Base-by-base conservation (phyloP, 2,797 vertebrate species). In the Clamator glandarius region DNA sequence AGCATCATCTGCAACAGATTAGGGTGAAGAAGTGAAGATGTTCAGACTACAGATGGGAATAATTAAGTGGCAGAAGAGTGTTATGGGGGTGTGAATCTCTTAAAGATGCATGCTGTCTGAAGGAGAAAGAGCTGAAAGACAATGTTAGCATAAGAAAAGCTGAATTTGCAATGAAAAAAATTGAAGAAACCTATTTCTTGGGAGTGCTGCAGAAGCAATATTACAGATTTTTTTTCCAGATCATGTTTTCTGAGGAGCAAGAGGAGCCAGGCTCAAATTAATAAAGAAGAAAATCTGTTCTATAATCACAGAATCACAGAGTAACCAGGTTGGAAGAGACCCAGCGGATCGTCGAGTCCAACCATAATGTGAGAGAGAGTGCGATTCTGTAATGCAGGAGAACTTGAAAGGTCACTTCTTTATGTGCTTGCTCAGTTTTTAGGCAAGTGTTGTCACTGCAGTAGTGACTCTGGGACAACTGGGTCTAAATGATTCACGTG, bases 241-340 rank as follows among this genome's bases (percentile, higher is more conserved):
- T 67, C 0, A 0, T 66, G 6, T 77, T 82, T 91, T 19, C 44
- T 44, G 44, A 44, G 44, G 18, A 44, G 44, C 1, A 3, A 15
- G 29, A 63, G 33, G 54, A 67, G 15, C 16, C 63, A 48, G 28
- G 58, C 35, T 81, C 26, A 58, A 29, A 39, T 63, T 36, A 3
- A 2, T 52, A 44, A 84, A 76, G 80, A 83, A 73, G 26, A 78
- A 66, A 62, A 13, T 39, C 16, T 10, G 62, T 85, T 82, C 12
- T 0, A 6, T 36, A n/a, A n/a, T n/a, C n/a, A n/a, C n/a, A n/a
- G n/a, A n/a, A n/a, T n/a, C n/a, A n/a, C n/a, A n/a, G n/a, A n/a
- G n/a, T n/a, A n/a, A n/a, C n/a, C n/a, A n/a, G n/a, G n/a, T n/a
- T n/a, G n/a, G n/a, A n/a, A n/a, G n/a, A n/a, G n/a, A n/a, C n/a